Conservation (phyloP, 35 echinoderm and acorn worm species). For the Diadema setosum region DNA sequence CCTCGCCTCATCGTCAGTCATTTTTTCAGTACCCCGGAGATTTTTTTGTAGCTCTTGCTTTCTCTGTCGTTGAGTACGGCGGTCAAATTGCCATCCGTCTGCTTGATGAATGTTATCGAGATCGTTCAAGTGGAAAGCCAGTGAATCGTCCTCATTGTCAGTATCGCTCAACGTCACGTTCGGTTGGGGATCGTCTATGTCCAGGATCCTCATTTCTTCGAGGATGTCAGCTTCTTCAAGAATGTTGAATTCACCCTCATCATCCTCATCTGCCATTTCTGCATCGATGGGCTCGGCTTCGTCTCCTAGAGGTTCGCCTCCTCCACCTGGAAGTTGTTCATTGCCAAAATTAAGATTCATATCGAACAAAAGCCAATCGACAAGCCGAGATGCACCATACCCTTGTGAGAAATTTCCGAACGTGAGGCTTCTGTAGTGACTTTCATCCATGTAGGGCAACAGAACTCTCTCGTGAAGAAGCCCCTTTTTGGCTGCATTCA, state of each 20-base stretch:
- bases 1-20: constrained; percentile 39
- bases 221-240: constrained; percentile 46
- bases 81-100: background rate
- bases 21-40: constrained; percentile 36
- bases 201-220: constrained; percentile 17
- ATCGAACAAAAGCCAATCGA: constrained; percentile 6
- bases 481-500: constrained; percentile 6
- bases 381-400: background rate
- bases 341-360: background rate
- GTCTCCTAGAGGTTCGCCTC: too few relatives aligned
- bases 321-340: background rate
- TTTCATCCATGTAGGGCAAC: background rate
- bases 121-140: constrained; percentile 30
- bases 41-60: constrained; percentile 30
- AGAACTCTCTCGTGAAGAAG: constrained; percentile 36
- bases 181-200: constrained; percentile 8
- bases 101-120: background rate
- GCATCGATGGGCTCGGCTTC: background rate
- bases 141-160: constrained; percentile 23
- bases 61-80: background rate
- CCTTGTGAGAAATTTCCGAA: background rate
- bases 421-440: constrained; percentile 30
- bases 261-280: background rate
- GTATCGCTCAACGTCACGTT: constrained; percentile 6
- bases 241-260: constrained; percentile 24